A percentile compares a stretch with the other conserved stretches of the same genome.
phyloP scores from a whole-genome alignment of 2,888 invertebrate species.

The Xestia rhomboidea region DNA sequence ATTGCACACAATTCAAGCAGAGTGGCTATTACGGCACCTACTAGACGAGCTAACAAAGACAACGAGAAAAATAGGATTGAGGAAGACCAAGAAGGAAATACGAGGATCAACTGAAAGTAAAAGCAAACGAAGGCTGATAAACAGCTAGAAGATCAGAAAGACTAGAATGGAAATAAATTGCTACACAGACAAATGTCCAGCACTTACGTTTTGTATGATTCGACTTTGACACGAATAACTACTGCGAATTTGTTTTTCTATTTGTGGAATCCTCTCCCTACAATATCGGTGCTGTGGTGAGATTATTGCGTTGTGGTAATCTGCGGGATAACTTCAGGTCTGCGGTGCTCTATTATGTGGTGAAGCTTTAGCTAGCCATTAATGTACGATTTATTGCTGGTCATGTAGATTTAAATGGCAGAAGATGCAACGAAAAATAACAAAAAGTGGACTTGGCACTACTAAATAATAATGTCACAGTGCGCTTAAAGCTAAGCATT shows the following conservation, averaged over 20 bases:
- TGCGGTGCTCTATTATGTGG: slow-evolving; percentile 35
- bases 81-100: background rate
- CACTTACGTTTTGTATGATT: background rate
- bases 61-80: background rate
- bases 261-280: background rate
- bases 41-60: background rate
- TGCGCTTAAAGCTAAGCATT: background rate
- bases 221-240: background rate
- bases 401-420: background rate
- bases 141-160: background rate
- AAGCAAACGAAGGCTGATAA: background rate
- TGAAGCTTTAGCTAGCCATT: background rate
- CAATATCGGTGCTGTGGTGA: background rate
- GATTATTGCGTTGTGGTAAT: slow-evolving; percentile 9
- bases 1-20: background rate
- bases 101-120: too few species aligned
- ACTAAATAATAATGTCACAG: background rate
- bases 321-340: slow-evolving; percentile 33
- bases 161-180: background rate
- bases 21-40: background rate
- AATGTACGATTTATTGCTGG: slow-evolving; percentile 10
- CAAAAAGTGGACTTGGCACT: background rate
- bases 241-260: slow-evolving; percentile 4
- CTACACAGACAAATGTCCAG: too few species aligned
- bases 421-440: background rate